A percentile compares a stretch with the other conserved stretches of the same genome.
These are phyloP conservation scores for Hoplostethus atlanticus DNA, from an alignment of 2,797 vertebrate species.

Conservation along the genomic window DNA sequence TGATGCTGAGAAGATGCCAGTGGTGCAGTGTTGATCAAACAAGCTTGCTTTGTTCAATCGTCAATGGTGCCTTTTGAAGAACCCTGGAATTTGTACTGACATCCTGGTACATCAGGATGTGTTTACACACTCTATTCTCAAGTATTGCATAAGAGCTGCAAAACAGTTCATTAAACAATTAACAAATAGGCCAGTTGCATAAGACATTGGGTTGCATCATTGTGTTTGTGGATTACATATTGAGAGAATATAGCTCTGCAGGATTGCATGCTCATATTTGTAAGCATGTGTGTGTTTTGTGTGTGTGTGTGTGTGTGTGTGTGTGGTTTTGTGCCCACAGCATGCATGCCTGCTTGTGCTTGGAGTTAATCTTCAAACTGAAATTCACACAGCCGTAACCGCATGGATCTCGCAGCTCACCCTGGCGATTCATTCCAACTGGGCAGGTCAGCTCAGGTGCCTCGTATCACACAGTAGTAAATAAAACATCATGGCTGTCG, in stretches of 20 bases:
- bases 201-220: slow-evolving; percentile 39
- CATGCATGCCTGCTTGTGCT: slow-evolving; percentile 14
- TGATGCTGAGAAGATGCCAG: neutral
- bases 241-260: neutral
- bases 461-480: slow-evolving; percentile 32
- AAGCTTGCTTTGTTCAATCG: slow-evolving; percentile 15
- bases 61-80: slow-evolving; percentile 16
- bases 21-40: slow-evolving; percentile 16
- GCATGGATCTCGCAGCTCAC: neutral
- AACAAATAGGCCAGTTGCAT: slow-evolving; percentile 40
- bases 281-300: neutral
- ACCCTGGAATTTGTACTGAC: slow-evolving; percentile 8
- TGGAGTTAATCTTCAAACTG: slow-evolving; percentile 8
- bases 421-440: neutral
- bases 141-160: slow-evolving; percentile 28
- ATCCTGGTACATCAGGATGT: slow-evolving; percentile 28
- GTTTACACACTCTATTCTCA: slow-evolving; percentile 30
- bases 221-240: slow-evolving; percentile 35
- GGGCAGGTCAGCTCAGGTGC: slow-evolving; percentile 34
- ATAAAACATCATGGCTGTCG: slow-evolving; percentile 56
- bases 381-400: neutral
- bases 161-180: slow-evolving; percentile 35
- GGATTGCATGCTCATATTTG: slow-evolving; percentile 11
- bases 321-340: neutral
- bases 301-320: neutral